These are phyloP conservation scores for Echinometra lucunter DNA, from an alignment of 53 echinoderm and acorn worm species.

Conservation along the genomic window DNA sequence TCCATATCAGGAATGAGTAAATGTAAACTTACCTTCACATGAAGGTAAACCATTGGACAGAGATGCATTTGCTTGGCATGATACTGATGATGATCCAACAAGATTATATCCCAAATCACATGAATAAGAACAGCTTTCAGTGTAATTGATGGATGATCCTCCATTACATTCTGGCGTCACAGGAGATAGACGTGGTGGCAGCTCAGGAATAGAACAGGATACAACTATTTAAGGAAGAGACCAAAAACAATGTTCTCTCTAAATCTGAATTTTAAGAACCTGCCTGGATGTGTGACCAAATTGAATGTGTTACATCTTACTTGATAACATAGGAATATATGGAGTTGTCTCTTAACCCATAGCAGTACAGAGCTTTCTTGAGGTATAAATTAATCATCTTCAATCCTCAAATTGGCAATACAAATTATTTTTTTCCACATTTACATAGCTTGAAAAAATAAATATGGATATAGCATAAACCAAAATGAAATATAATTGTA, in stretches of 20 bases:
- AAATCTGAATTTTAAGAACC: neutral
- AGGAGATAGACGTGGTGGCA: neutral
- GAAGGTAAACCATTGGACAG: neutral
- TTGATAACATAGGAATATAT: no score
- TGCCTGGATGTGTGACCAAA: neutral
- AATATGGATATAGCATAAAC: no score
- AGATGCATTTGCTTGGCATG: neutral
- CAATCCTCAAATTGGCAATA: no score
- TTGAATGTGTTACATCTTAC: no score
- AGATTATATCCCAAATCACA: conserved; percentile 7
- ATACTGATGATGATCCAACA: neutral
- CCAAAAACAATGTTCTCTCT: no score
- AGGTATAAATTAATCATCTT: no score
- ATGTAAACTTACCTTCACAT: neutral
- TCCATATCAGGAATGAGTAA: no score
- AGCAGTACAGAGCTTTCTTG: no score
- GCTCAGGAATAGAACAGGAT: neutral
- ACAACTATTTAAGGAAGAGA: neutral
- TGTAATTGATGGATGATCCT: neutral
- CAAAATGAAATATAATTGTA: no score
- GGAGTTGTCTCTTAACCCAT: no score
- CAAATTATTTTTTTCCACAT: no score
- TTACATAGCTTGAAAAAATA: no score
- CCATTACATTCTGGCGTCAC: neutral
- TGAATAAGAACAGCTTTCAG: neutral